Base-by-base conservation (phyloP, 2,888 invertebrate species). In the Caenorhabditis sinica region DNA sequence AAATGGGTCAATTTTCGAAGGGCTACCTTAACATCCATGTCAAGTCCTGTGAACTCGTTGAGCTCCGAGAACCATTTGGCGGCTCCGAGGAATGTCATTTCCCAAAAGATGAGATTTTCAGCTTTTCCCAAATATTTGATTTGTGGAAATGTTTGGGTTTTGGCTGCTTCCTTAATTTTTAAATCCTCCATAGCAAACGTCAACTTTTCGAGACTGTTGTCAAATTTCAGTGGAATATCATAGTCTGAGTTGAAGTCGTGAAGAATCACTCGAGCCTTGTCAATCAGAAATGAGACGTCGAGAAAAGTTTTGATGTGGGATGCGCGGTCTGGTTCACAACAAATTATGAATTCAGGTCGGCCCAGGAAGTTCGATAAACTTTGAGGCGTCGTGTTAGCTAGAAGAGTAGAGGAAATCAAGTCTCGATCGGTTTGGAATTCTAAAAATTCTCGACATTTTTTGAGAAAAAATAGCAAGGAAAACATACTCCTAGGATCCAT, bases 301-400 rank as follows among this genome's bases (percentile, higher is more conserved):
- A 80, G 66, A 11, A 43, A 13, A 1, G 56, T 61, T 30, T 71
- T 79, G 20, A 66, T 66, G 13, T 45, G 58, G 4, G 63, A 43
- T n/a, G 49, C 72, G 11, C 56, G 56, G 13, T 65, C 72, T n/a
- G 80, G 80, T 33, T 80, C 80, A 28, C 80, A 80, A 20, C 36
- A 23, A 25, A 80, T 33, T 25, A 80, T 72, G 25, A 80, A 73
- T 33, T 43, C 28, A 11, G 80, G 80, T 0, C 80, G 72, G 4
- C 80, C 80, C 4, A 80, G 66, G n/a, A 72, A 80, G 11, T 60
- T 76, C 4, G 68, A 30, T 2, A 69, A 36, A 17, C 69, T 69
- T 56, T 69, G 56, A n/a, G 69, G 69, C 15, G 13, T 43, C 15
- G 63, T 20, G 2, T 1, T 15, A n/a, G 30, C n/a, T 33, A 33